Percentiles rank a stretch among this genome's conserved stretches.
phyloP scores from a whole-genome alignment of 1,140 invertebrate species.

The Drosophila subpulchrella region DNA sequence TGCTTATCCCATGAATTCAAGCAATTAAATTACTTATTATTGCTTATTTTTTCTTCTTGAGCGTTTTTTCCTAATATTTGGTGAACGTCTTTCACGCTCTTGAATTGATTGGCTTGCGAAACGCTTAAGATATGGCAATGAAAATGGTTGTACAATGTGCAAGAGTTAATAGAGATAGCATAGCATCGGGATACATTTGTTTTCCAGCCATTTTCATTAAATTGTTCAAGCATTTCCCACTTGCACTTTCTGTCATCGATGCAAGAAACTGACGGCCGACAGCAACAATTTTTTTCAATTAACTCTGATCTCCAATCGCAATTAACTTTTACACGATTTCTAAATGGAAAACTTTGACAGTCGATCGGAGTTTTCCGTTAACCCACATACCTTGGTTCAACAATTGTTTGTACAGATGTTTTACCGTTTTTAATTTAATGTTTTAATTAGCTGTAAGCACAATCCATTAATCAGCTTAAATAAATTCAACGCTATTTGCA shows the following conservation, averaged over 20 bases:
- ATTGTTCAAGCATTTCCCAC: conserved; percentile 35
- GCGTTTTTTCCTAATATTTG: conserved; percentile 23
- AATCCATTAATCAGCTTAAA: conserved; percentile 19
- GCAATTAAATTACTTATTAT: conserved; percentile 66
- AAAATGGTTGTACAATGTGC: conserved; percentile 50
- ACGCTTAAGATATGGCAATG: conserved; percentile 61
- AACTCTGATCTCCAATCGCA: conserved; percentile 58
- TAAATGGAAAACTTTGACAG: conserved; percentile 58
- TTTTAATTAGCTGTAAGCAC: conserved; percentile 40
- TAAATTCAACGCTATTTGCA: not conserved
- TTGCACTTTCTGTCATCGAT: conserved; percentile 56
- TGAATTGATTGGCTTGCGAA: conserved; percentile 76
- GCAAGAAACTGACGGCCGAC: conserved; percentile 29
- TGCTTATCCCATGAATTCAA: conserved; percentile 56
- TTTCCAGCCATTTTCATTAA: conserved; percentile 19
- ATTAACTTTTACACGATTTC: conserved; percentile 77
- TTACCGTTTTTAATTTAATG: conserved; percentile 23
- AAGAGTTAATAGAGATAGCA: conserved; percentile 12
- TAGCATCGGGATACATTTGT: not conserved
- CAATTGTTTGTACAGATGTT: conserved; percentile 30
- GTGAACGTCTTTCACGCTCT: conserved; percentile 68
- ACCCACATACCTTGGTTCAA: conserved; percentile 54
- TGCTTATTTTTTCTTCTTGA: conserved; percentile 28
- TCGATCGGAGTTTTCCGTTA: conserved; percentile 22
- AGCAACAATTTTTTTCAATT: conserved; percentile 68